Evolutionary conservation across 1,140 invertebrate species (phyloP), one percentile per base, ranked within the genome.

Genomic region (Apis dorsata): DNA sequence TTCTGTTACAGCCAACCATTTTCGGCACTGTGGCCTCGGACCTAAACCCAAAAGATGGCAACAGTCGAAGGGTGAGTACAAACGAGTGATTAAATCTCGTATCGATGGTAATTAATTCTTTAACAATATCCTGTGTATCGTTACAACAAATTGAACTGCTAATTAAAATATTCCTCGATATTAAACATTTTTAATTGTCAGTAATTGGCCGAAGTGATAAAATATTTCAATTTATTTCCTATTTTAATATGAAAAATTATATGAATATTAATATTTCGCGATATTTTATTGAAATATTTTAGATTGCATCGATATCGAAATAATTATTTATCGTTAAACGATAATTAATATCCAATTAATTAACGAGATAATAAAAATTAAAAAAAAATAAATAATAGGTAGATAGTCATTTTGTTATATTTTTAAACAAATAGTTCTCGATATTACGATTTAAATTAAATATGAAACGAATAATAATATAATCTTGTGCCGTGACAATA

Each of bases 21-120:
- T 96, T 96, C 88, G 95, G 95, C 51, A 96, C 95, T 7, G 95
- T 95, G 65, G 95, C 95, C 51, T 95, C 95, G 28, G 95, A 95
- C 80, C 93, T 95, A 57, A 94, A 94, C 73, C 95, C 95, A 0
- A 95, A 95, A 87, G 94, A 95, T 88, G 94, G 94, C 74, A 94
- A 94, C 90, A 95, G 94, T 91, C 91, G 95, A 92, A 94, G 94
- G 94, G 95, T 95, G 90, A 95, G 94, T 93, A 24, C 74, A 51
- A 7, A 1, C n/a, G 17, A 69, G 59, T 8, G 19, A 49, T 44
- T 1, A n/a, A 66, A 65, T 55, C 75, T 72, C n/a, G 51, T 34
- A n/a, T 44, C 49, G 21, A 63, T 44, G 73, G 12, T 15, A 83
- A 72, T 77, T 44, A 55, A 78, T 59, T 60, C 21, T 68, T 60